phyloP scores from a whole-genome alignment of 2,113 vertebrate species.

The Grantiella picta region DNA sequence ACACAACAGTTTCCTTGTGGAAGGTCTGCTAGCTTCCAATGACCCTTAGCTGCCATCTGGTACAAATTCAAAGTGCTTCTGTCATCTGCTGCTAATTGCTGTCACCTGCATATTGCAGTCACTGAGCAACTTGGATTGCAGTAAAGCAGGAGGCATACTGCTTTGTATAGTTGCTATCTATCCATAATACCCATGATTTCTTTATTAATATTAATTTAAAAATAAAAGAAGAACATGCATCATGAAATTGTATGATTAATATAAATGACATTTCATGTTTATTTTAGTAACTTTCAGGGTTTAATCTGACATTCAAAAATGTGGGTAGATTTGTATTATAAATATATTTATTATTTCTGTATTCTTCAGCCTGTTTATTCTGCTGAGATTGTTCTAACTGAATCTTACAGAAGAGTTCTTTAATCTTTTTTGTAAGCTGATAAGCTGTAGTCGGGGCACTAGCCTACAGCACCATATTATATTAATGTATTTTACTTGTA shows the following conservation, averaged over 20 bases:
- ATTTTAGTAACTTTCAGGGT: not conserved
- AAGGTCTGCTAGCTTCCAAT: conserved; percentile 71
- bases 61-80: conserved; percentile 79
- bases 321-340: not conserved
- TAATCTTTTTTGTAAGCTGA: conserved; percentile 68
- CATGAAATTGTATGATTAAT: not conserved
- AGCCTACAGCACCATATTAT: conserved; percentile 71
- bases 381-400: conserved; percentile 14
- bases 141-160: conserved; percentile 40
- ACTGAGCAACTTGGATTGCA: conserved; percentile 73
- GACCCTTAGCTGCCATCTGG: conserved; percentile 89
- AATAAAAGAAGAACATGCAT: not conserved
- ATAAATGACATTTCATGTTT: not conserved
- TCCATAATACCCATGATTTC: not conserved
- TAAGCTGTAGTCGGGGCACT: conserved; percentile 58
- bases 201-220: conserved; percentile 30
- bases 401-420: conserved; percentile 52
- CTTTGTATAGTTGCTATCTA: not conserved
- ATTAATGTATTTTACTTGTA: conserved; percentile 84
- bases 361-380: conserved; percentile 35
- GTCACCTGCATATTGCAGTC: conserved; percentile 83
- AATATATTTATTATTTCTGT: conserved; percentile 52
- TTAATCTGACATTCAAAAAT: not conserved
- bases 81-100: conserved; percentile 91
- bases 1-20: conserved; percentile 55